Evolutionary conservation across 2,888 invertebrate species (phyloP).

Genomic region (Esperia sulphurella): DNA sequence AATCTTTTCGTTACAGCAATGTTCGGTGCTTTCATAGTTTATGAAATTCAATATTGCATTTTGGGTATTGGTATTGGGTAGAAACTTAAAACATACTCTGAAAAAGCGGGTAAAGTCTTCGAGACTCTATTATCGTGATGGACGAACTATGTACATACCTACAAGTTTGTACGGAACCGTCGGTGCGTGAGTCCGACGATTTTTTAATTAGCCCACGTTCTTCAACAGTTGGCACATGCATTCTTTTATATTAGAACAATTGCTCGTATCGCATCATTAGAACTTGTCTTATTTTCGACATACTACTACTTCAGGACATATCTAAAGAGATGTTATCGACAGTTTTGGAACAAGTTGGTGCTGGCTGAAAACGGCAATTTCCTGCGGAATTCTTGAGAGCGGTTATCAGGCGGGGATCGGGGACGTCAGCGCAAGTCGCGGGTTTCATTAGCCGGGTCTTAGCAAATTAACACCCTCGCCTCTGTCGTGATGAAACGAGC

Average conservation of each 20-base stretch:
- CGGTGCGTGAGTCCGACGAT: too few species aligned
- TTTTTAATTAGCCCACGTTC: too few species aligned
- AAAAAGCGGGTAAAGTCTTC: too few species aligned
- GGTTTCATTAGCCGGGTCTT: slow-evolving; percentile 73
- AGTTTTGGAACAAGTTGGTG: slow-evolving; percentile 41
- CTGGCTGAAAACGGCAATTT: slow-evolving; percentile 68
- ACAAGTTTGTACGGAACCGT: too few species aligned
- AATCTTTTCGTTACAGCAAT: too few species aligned
- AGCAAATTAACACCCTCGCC: slow-evolving; percentile 75
- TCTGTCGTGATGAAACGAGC: slow-evolving; percentile 59
- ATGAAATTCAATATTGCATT: slow-evolving; percentile 29
- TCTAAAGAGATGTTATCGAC: slow-evolving; percentile 40
- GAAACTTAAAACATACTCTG: too few species aligned
- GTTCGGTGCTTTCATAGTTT: too few species aligned
- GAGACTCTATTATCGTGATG: too few species aligned
- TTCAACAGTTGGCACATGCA: too few species aligned
- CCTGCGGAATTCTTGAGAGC: slow-evolving; percentile 64
- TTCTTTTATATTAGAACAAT: slow-evolving; percentile 15
- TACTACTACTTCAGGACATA: slow-evolving; percentile 7
- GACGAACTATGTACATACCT: too few species aligned
- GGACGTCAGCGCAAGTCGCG: slow-evolving; percentile 57
- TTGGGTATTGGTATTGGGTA: slow-evolving; percentile 6
- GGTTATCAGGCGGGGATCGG: slow-evolving; percentile 62
- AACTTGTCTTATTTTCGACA: not conserved
- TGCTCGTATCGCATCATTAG: slow-evolving; percentile 5